Conservation (phyloP, 2,797 vertebrate genomes). For the Echeneis naucrates region DNA sequence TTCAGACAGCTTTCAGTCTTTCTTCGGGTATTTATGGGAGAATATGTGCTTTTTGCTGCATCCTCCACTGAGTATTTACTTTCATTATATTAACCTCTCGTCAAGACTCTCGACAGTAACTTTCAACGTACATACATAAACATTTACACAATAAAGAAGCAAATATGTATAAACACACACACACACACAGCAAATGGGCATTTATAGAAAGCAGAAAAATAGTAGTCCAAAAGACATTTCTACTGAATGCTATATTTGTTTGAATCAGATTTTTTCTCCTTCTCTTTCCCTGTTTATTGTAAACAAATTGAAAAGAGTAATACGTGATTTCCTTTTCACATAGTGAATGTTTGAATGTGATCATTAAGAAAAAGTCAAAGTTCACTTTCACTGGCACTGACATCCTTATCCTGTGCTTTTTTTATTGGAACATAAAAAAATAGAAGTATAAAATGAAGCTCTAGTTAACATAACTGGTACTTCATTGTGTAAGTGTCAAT, state of each 20-base stretch:
- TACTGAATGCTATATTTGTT: slow-evolving; percentile 1
- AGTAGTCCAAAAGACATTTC: background rate
- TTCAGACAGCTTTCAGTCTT: slow-evolving; percentile 58
- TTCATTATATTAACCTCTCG: slow-evolving; percentile 68
- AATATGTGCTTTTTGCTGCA: slow-evolving; percentile 44
- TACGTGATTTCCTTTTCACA: background rate
- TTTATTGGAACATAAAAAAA: no score
- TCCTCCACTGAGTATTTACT: slow-evolving; percentile 37
- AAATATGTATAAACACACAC: slow-evolving; percentile 12
- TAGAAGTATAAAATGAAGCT: slow-evolving; percentile 12
- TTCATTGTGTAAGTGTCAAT: slow-evolving; percentile 10
- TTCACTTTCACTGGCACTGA: background rate
- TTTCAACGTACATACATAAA: slow-evolving; percentile 54
- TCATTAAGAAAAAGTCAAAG: background rate
- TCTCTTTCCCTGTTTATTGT: slow-evolving; percentile 12
- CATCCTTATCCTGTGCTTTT: background rate
- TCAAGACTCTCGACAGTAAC: slow-evolving; percentile 63
- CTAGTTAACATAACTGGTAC: background rate
- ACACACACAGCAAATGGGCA: slow-evolving; percentile 22
- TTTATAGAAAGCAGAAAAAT: slow-evolving; percentile 5
- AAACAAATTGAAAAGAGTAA: background rate
- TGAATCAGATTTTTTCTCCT: slow-evolving; percentile 22
- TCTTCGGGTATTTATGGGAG: slow-evolving; percentile 67
- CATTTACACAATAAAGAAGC: slow-evolving; percentile 14
- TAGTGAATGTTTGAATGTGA: background rate